Evolutionary conservation across 2,888 invertebrate genomes (phyloP), one percentile per base, ranked within the genome.

Genomic region (Noctua comes): DNA sequence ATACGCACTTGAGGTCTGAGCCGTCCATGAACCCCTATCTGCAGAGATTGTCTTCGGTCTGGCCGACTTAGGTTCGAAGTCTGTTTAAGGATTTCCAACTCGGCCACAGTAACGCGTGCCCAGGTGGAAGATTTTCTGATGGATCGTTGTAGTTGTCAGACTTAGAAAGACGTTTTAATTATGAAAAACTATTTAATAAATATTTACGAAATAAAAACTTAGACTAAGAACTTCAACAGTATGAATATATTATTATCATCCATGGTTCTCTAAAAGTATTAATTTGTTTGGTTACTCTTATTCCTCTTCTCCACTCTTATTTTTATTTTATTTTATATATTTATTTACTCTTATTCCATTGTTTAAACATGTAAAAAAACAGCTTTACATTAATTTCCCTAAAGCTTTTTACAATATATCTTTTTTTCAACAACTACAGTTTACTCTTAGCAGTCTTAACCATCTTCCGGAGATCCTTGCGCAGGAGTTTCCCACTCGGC

Each of bases 401-500:
- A 36, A 71, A 54, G 24, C 16, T 36, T 51, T 51, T n/a, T 43
- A 54, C 18, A 80, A 1, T 0, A n/a, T 2, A 1, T 4, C 0
- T 51, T n/a, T 16, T 81, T 18, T 13, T 64, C 5, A 31, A 18
- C 18, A 68, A 31, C 70, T 78, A 95, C 57, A 95, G 86, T 89
- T 94, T 95, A 87, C 95, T 95, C 46, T 83, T 93, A 2, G 70
- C 79, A 2, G 54, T 76, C 40, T 90, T 91, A 0, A 87, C 75
- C 88, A 95, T 89, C 36, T 91, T 88, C 11, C 95, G 94, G 0
- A 97, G 90, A 54, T 95, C 91, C 68, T 97, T 97, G 70, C 98
- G 95, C 21, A 98, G 93, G 82, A 98, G 98, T 93, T 98, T 98
- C 0, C 98, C 98, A 80, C 97, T 98, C 0, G 97, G 96, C 80